Conservation (phyloP, 2,113 vertebrate genomes). For the Anoura caudifer region DNA sequence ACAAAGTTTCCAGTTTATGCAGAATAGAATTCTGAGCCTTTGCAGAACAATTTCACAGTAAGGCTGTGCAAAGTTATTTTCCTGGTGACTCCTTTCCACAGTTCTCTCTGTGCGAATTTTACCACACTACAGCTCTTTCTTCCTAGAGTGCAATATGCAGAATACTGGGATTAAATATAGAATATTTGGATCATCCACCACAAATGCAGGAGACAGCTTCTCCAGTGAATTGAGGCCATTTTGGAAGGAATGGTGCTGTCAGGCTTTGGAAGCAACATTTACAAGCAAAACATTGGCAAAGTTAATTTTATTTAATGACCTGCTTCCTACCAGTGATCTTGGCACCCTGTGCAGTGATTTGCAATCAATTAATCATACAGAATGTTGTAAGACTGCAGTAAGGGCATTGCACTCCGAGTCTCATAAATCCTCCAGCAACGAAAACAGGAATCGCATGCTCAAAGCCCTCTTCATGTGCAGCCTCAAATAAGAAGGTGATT, state of each 20-base stretch:
- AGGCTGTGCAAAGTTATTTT: constrained; percentile 35
- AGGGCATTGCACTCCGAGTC: neutral
- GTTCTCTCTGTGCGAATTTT: constrained; percentile 27
- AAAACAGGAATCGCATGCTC: neutral
- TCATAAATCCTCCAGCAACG: constrained; percentile 47
- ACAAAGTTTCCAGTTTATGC: neutral
- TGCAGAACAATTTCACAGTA: constrained; percentile 10
- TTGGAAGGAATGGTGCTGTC: constrained; percentile 8
- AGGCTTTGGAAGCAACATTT: constrained; percentile 61
- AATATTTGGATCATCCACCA: neutral
- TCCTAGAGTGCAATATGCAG: neutral
- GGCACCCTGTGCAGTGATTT: constrained; percentile 61
- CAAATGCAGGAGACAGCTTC: neutral
- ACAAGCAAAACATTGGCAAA: constrained; percentile 60
- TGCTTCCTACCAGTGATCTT: constrained; percentile 66
- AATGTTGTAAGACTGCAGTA: constrained; percentile 8
- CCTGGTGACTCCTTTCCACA: neutral
- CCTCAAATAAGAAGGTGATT: neutral
- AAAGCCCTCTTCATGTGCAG: neutral
- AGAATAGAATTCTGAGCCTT: neutral
- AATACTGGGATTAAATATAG: constrained; percentile 29
- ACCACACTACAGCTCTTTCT: neutral
- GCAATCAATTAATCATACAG: constrained; percentile 60
- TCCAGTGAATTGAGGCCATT: neutral
- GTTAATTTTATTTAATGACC: constrained; percentile 71